Conservation (phyloP, 1,140 invertebrate species). For the Pseudoatta argentina region DNA sequence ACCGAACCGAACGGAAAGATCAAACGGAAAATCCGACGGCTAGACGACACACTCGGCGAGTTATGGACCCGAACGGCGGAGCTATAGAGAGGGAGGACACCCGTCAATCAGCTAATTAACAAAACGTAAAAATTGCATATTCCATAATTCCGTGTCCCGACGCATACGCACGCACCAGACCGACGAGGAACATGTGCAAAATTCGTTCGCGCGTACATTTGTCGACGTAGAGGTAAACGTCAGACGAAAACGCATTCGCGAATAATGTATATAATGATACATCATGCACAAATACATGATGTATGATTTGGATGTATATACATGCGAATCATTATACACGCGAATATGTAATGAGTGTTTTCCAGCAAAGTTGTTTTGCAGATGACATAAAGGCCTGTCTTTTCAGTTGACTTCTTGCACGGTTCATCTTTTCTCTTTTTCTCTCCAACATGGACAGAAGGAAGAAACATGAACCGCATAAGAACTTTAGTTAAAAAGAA, state of each 20-base stretch:
- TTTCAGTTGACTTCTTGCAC: no score
- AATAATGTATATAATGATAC: background rate
- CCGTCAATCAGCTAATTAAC: constrained; percentile 26
- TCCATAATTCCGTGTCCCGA: constrained; percentile 52
- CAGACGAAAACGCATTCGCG: constrained; percentile 1
- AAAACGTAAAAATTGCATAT: constrained; percentile 59
- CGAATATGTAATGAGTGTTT: background rate
- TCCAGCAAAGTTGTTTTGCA: no score
- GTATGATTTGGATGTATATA: background rate
- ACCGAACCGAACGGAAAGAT: constrained; percentile 6
- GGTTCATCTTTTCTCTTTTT: no score
- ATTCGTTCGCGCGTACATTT: constrained; percentile 14
- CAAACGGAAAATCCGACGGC: constrained; percentile 25
- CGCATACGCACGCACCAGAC: constrained; percentile 1
- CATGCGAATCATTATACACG: constrained; percentile 2
- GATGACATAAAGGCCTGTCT: no score
- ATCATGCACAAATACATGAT: background rate
- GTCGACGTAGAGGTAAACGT: background rate
- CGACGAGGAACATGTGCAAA: background rate
- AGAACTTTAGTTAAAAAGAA: no score
- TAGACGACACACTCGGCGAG: constrained; percentile 34
- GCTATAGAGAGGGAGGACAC: constrained; percentile 30
- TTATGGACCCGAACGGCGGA: constrained; percentile 39
- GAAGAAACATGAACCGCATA: no score
- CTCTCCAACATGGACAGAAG: no score